These are phyloP conservation scores for Oreochromis grahami DNA, from an alignment of 2,797 vertebrate species.

Conservation along the genomic window DNA sequence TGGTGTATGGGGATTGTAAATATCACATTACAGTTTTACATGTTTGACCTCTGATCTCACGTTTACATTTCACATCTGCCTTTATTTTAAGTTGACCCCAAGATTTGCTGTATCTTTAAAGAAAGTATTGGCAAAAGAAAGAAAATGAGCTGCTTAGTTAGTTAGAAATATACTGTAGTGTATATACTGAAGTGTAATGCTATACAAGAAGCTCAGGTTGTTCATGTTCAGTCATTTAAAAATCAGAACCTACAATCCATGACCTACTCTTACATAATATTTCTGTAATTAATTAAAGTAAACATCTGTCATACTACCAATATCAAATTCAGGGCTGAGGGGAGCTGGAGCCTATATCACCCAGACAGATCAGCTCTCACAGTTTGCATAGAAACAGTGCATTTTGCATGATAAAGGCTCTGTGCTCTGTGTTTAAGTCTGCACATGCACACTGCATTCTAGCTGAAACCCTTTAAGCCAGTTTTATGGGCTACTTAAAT, in stretches of 20 bases:
- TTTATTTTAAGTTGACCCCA: not conserved
- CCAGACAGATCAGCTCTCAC: not conserved
- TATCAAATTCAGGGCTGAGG: not conserved
- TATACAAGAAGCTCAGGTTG: not conserved
- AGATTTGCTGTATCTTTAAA: not conserved
- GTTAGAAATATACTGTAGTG: not conserved
- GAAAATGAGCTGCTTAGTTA: not conserved
- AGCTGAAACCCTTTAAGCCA: not conserved
- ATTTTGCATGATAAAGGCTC: not conserved
- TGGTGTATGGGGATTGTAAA: not conserved
- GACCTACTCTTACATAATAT: not conserved
- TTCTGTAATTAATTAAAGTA: not conserved
- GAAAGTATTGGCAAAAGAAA: not conserved
- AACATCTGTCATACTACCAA: not conserved
- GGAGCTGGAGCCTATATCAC: not conserved
- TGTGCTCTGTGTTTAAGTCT: not conserved
- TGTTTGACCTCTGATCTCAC: not conserved
- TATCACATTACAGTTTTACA: not conserved
- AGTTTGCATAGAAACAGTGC: not conserved
- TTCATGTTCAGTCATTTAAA: not conserved
- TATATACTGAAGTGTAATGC: not conserved
- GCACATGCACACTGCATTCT: not conserved
- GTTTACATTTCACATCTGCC: not conserved
- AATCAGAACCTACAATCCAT: not conserved
- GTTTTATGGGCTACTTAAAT: not conserved